A percentile compares a stretch with the other conserved stretches of the same genome.
Evolutionary conservation across 2,797 vertebrate genomes (phyloP).

Genomic region (Gallinago nigripennis): DNA sequence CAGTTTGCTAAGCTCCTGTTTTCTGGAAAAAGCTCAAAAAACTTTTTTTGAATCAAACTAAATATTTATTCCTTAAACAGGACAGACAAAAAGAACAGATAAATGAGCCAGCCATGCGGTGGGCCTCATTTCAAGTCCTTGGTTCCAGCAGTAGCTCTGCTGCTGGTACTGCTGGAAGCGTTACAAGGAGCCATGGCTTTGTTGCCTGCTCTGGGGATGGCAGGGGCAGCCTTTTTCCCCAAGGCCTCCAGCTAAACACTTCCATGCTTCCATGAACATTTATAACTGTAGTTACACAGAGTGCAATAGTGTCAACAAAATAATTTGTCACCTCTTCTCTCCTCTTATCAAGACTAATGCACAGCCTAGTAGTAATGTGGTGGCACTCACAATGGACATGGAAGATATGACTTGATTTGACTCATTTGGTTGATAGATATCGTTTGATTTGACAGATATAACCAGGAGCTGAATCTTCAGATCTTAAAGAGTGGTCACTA

Average conservation of each 20-base stretch:
- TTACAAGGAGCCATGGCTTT: neutral
- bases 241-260: neutral
- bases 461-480: neutral
- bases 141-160: neutral
- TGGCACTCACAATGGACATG: neutral
- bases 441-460: neutral
- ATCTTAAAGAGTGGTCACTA: neutral
- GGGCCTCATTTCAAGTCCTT: rapidly evolving
- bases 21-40: neutral
- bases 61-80: neutral
- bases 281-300: neutral
- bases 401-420: neutral
- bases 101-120: neutral
- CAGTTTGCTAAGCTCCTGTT: neutral
- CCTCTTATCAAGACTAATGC: neutral
- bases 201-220: rapidly evolving
- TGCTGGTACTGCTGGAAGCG: neutral
- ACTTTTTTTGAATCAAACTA: neutral
- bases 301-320: neutral
- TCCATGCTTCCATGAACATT: neutral
- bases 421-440: neutral
- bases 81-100: neutral
- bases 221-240: neutral
- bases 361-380: neutral
- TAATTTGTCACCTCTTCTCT: neutral